Evolutionary conservation across 2,797 vertebrate genomes (phyloP).

Genomic region (Morus bassanus): DNA sequence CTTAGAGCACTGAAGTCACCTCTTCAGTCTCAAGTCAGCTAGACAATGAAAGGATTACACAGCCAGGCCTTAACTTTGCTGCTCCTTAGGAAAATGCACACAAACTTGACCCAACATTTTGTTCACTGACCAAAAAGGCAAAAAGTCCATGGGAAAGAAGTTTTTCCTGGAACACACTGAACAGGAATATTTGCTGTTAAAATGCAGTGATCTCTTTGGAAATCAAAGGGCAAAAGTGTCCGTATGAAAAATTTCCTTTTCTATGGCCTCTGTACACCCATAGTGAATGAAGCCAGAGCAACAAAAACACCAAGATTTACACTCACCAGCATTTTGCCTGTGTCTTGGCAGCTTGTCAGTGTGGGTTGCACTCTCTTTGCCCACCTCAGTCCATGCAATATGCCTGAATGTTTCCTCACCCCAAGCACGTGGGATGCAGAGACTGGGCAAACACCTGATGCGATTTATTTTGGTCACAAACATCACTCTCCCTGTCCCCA

Average conservation of each 20-base stretch:
- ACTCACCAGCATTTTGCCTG: neutral
- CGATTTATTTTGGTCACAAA: neutral
- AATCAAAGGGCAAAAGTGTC: neutral
- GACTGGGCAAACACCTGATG: neutral
- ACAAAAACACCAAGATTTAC: neutral
- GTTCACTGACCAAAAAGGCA: neutral
- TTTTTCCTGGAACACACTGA: neutral
- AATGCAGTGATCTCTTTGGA: neutral
- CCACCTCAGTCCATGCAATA: neutral
- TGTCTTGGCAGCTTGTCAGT: neutral
- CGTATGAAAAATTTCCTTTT: neutral
- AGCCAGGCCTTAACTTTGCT: neutral
- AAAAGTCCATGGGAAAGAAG: neutral
- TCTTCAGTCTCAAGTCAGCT: neutral
- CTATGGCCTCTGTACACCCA: neutral
- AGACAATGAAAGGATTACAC: neutral
- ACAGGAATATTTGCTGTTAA: neutral
- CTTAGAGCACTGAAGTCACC: neutral
- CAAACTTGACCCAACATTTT: neutral
- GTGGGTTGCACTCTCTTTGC: neutral
- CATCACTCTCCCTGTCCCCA: accelerated
- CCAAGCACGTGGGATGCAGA: neutral
- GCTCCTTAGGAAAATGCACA: neutral
- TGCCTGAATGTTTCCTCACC: neutral
- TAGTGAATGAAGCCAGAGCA: neutral